Conservation (phyloP, 2,888 invertebrate species). For the Drosophila acutilabella region DNA sequence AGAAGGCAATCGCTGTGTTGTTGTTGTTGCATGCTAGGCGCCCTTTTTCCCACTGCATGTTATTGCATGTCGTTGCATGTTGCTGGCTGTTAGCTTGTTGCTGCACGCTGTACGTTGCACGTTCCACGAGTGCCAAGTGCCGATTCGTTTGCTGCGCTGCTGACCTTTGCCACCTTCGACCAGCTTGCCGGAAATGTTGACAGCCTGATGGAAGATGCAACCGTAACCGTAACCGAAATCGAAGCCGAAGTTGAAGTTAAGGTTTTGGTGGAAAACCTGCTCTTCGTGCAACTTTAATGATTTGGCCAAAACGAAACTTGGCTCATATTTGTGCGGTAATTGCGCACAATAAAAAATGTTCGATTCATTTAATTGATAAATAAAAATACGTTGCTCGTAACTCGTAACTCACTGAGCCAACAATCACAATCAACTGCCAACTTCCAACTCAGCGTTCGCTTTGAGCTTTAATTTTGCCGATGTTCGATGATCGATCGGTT, state of each 20-base stretch:
- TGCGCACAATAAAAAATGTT: constrained; percentile 51
- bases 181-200: constrained; percentile 68
- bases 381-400: constrained; percentile 43
- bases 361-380: constrained; percentile 72
- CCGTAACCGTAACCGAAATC: constrained; percentile 27
- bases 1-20: constrained; percentile 36
- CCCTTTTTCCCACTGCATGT: constrained; percentile 33
- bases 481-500: constrained; percentile 35
- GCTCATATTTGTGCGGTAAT: constrained; percentile 63
- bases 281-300: constrained; percentile 42
- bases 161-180: constrained; percentile 68
- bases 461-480: constrained; percentile 18
- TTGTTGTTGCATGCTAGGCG: constrained; percentile 48
- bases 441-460: constrained; percentile 45
- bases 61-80: constrained; percentile 26
- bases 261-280: constrained; percentile 6
- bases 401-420: constrained; percentile 36
- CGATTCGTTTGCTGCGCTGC: constrained; percentile 58
- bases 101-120: constrained; percentile 20
- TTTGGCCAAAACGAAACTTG: constrained; percentile 52
- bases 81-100: constrained; percentile 2
- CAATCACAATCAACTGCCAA: constrained; percentile 40
- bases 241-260: background rate
- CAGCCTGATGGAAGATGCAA: constrained; percentile 47
- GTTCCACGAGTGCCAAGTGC: constrained; percentile 58